These are phyloP conservation scores for Cheilosia grossa DNA, from an alignment of 2,888 invertebrate genomes.

Conservation along the genomic window DNA sequence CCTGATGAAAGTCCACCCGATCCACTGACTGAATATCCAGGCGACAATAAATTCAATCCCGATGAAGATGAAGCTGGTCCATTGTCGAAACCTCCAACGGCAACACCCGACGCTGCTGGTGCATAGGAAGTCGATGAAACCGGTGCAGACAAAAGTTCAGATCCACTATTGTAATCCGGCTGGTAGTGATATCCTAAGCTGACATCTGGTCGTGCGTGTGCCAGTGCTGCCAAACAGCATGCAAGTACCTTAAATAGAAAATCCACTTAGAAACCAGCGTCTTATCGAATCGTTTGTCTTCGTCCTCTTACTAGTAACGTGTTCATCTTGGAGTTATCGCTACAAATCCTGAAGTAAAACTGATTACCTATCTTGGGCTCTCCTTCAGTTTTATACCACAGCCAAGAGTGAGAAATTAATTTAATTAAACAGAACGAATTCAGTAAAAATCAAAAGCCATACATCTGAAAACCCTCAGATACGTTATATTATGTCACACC, in stretches of 20 bases:
- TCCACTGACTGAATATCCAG: slow-evolving; percentile 37
- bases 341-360: slow-evolving; percentile 57
- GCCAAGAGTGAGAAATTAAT: slow-evolving; percentile 26
- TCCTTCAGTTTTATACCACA: slow-evolving; percentile 59
- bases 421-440: slow-evolving; percentile 53
- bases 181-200: slow-evolving; percentile 79
- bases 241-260: slow-evolving; percentile 76
- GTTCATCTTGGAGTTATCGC: slow-evolving; percentile 76
- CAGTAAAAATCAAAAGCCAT: slow-evolving; percentile 19
- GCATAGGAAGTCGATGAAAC: slow-evolving; percentile 76
- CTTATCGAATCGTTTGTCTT: background rate
- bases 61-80: background rate
- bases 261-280: background rate
- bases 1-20: slow-evolving; percentile 8
- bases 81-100: slow-evolving; percentile 10
- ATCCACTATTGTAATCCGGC: slow-evolving; percentile 77
- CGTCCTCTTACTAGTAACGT: slow-evolving; percentile 78
- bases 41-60: slow-evolving; percentile 27
- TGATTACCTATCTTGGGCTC: slow-evolving; percentile 35
- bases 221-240: slow-evolving; percentile 76
- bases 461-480: slow-evolving; percentile 21
- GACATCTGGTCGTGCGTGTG: slow-evolving; percentile 79
- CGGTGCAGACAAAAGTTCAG: slow-evolving; percentile 75
- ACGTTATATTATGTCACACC: slow-evolving; percentile 31
- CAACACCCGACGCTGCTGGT: slow-evolving; percentile 77